Base-by-base conservation (phyloP, 2,797 vertebrate genomes). In the Anguilla marmorata region DNA sequence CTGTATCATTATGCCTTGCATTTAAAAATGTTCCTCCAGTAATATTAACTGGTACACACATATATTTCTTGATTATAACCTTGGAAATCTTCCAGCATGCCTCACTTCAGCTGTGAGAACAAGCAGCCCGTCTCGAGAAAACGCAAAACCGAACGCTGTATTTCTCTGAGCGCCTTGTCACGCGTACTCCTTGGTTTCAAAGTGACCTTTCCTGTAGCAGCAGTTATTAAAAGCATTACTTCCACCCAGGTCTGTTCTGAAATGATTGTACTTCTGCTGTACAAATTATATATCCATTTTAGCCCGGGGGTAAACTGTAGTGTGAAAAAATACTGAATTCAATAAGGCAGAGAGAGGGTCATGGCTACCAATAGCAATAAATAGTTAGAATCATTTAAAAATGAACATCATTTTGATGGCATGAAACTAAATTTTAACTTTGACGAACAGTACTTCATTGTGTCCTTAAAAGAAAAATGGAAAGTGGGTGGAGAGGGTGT, bases 151-250 rank as follows among this genome's bases (percentile, higher is more conserved):
- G 2, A 33, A 74, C 3, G 14, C 45, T 3, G 45, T 9, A 50
- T 21, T 24, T 82, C 21, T 21, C 21, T 11, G 19, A 82, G 24
- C 14, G 45, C 16, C 79, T 2, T 12, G 41, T 82, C 45, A 82
- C 41, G 50, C 41, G 12, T 7, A n/a, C 45, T n/a, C 11, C 79
- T 82, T 5, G 0, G 45, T 82, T 82, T 82, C 45, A 82, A 82
- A 82, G 21, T 48, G 79, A 82, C 79, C 79, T 82, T 82, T 50
- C 50, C 19, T 50, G 19, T 14, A 19, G 30, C 27, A n/a, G 74
- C 74, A 21, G 74, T 76, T 76, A 82, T 82, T 82, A 82, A 82
- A 82, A 82, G 45, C 79, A 82, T 48, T 82, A 24, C 41, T 48
- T 82, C 41, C 41, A 82, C 21, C 45, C 37, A 41, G 37, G 33